phyloP scores from a whole-genome alignment of 1,140 invertebrate genomes.

The Periplaneta americana region DNA sequence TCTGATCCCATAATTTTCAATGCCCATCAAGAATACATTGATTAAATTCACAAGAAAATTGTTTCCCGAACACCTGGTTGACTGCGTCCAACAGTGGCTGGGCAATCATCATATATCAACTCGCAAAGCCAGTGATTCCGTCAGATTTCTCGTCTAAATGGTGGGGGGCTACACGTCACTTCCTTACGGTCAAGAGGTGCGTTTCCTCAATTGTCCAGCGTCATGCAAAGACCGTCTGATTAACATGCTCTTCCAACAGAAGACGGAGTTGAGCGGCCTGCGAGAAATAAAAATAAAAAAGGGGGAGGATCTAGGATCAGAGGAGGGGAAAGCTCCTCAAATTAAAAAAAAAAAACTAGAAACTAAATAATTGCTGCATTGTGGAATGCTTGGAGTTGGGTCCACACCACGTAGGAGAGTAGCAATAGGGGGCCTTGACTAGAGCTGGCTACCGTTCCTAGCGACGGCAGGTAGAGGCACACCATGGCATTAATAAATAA shows the following conservation, averaged over 20 bases:
- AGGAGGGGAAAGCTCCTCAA: neutral
- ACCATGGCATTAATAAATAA: neutral
- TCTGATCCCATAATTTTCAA: no score
- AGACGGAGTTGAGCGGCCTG: neutral
- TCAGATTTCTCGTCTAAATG: no score
- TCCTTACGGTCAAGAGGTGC: neutral
- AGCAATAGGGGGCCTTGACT: neutral
- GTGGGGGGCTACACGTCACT: no score
- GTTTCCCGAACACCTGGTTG: no score
- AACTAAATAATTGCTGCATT: neutral
- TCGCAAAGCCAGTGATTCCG: no score
- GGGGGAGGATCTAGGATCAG: neutral
- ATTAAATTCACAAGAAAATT: no score
- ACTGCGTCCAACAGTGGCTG: no score
- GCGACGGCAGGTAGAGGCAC: neutral
- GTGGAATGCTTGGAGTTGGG: neutral
- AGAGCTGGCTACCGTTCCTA: neutral
- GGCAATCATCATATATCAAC: no score
- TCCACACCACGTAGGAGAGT: neutral
- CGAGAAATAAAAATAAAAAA: neutral
- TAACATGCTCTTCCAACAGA: neutral
- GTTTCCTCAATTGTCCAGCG: neutral
- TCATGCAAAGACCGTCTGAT: neutral
- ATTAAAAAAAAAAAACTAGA: neutral
- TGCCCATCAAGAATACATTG: no score